These are phyloP conservation scores for Eidolon helvum DNA, from an alignment of 2,113 vertebrate species.

Conservation along the genomic window DNA sequence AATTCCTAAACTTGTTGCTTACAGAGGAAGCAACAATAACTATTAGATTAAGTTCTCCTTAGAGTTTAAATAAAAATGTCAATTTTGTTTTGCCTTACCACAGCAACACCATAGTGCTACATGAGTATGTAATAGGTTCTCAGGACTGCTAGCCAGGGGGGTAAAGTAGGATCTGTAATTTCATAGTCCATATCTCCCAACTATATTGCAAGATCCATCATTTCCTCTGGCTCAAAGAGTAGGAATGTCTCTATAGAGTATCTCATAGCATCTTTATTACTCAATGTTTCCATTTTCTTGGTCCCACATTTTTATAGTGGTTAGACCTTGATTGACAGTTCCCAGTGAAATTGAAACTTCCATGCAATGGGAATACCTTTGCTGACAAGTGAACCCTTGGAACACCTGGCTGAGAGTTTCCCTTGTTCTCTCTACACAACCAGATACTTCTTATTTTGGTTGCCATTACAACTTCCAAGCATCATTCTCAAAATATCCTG, in stretches of 20 bases:
- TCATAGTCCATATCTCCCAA: slow-evolving; percentile 17
- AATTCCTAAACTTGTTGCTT: slow-evolving; percentile 25
- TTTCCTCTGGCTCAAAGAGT: slow-evolving; percentile 15
- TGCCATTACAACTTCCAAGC: neutral
- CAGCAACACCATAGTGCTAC: neutral
- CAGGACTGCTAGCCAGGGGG: neutral
- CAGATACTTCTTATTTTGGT: neutral
- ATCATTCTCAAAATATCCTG: neutral
- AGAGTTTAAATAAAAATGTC: neutral
- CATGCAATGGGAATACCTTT: neutral
- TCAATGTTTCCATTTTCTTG: slow-evolving; percentile 24
- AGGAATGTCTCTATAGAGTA: neutral
- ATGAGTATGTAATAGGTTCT: neutral
- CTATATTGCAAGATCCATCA: slow-evolving; percentile 42
- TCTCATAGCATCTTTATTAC: neutral
- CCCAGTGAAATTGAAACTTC: neutral
- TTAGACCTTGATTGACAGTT: neutral
- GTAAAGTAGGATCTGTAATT: neutral
- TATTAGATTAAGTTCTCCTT: neutral
- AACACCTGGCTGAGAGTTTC: neutral
- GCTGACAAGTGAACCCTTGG: neutral
- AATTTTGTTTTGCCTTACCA: neutral
- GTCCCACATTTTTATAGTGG: neutral
- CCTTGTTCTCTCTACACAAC: neutral
- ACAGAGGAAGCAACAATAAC: neutral